Base-by-base conservation (phyloP, 2,797 vertebrate species). In the Danio aesculapii region DNA sequence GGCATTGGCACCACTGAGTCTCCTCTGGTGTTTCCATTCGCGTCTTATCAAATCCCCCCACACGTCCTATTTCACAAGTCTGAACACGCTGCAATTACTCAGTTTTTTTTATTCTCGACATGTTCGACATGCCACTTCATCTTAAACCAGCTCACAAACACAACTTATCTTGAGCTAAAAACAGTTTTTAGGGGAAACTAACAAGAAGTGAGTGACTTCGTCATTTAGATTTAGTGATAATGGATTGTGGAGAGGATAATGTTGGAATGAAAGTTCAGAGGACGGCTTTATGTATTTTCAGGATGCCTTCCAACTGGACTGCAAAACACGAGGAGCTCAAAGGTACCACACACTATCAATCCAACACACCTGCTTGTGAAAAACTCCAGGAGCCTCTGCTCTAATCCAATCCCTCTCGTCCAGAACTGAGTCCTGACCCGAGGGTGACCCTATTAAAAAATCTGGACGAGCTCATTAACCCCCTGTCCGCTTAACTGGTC, bases 391-490 rank as follows among this genome's bases (percentile, higher is more conserved):
- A 81, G 76, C 87, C 83, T 82, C 6, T 2, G 43, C 17, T 14
- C 9, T 93, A 93, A 94, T 93, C 90, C 90, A 92, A 94, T 93
- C 92, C 91, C 88, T 92, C 89, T 88, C 88, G 91, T 88, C 91
- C 91, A 91, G 91, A 91, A 90, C 91, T 87, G 85, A 88, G 86
- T 91, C 89, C 89, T 94, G 92, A 94, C 92, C 93, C 83, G 84
- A 90, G 90, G 91, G 90, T 93, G 92, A 93, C 92, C 92, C 91
- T 92, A 91, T 93, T 92, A 91, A 87, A 91, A 88, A 90, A 89
- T 90, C 91, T 80, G 70, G 64, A 74, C 12, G 87, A 90, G 91
- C 89, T 92, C 93, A 93, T 94, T 93, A 92, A 91, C 91, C 92
- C 89, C 83, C 85, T 88, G 89, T 89, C 91, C 90, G 91, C 87